Evolutionary conservation across 2,797 vertebrate genomes (phyloP).

Genomic region (Apogon talboti): DNA sequence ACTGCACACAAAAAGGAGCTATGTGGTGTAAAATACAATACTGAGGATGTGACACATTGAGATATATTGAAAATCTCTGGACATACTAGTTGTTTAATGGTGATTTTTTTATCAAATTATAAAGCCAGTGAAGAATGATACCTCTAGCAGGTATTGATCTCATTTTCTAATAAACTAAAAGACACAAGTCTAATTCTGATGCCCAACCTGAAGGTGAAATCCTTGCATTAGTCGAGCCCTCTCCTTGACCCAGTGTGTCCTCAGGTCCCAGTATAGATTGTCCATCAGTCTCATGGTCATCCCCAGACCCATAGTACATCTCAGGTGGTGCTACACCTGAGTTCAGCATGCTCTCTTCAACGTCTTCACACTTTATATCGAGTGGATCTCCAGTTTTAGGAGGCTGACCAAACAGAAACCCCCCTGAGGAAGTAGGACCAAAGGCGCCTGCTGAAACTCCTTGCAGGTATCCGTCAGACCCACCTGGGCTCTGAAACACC

Average conservation of each 20-base stretch:
- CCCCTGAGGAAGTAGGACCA: slow-evolving; percentile 70
- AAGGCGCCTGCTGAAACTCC: slow-evolving; percentile 65
- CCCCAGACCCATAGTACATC: slow-evolving; percentile 86
- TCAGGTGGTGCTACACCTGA: slow-evolving; percentile 80
- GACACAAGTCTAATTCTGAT: background rate
- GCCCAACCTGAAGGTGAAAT: slow-evolving; percentile 87
- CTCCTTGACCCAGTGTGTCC: slow-evolving; percentile 79
- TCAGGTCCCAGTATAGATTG: slow-evolving; percentile 78
- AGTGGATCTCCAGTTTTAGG: slow-evolving; percentile 80
- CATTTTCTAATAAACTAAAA: background rate
- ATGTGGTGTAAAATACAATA: too few species aligned
- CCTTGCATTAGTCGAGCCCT: slow-evolving; percentile 78
- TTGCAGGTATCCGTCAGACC: slow-evolving; percentile 73
- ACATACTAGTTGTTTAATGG: too few species aligned
- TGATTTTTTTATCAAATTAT: too few species aligned
- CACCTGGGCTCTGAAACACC: slow-evolving; percentile 78
- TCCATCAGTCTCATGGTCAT: slow-evolving; percentile 83
- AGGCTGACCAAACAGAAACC: slow-evolving; percentile 82
- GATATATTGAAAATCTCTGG: too few species aligned
- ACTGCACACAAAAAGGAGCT: too few species aligned
- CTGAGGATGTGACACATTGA: too few species aligned
- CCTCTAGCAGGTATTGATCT: background rate
- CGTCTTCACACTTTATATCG: slow-evolving; percentile 90
- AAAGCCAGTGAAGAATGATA: too few species aligned
- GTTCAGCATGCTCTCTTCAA: slow-evolving; percentile 85